Base-by-base conservation (phyloP, 1,140 invertebrate species). In the Eufriesea mexicana region DNA sequence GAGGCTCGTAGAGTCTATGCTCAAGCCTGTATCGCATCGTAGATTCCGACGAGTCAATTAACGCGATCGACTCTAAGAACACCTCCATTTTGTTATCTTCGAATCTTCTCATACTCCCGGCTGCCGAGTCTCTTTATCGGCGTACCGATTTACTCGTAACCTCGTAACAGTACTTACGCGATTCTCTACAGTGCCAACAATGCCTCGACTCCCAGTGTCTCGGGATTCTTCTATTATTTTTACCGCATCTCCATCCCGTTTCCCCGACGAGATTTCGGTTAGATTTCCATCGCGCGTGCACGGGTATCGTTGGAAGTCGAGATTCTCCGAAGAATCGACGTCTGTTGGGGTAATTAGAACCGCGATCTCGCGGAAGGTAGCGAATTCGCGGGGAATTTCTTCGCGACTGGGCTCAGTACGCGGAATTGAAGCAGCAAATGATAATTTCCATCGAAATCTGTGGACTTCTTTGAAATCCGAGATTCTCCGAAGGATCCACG, bases 141-240 rank as follows among this genome's bases (percentile, higher is more conserved):
- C 55, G 25, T n/a, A 5, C 54, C 6, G 20, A 57, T 73, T 71
- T 71, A 71, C 10, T 28, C 68, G 1, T 28, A 54, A 54, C 25
- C 49, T 71, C 68, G 49, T 71, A 71, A 71, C 68, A 71, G 49
- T 71, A 71, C 68, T 25, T n/a, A 16, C 20, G 23, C 49, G 49
- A 54, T 71, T 73, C 23, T 73, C 35, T 42, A 2, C 54, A 54
- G n/a, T 73, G 8, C 4, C 5, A 49, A 45, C 71, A 57, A 61
- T 45, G 14, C 51, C 20, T 18, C 45, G 10, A 70, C 57, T 47
- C 55, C 23, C 55, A 45, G 20, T n/a, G 68, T 28, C 25, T 8
- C 49, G 23, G 70, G 28, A 54, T 72, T 55, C 25, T 55, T 42
- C 28, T 28, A 55, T 72, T 54, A 72, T 55, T 72, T 72, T 72